Evolutionary conservation across 2,888 invertebrate genomes (phyloP), one percentile per base, ranked within the genome.

Genomic region (Drosophila subquinaria): DNA sequence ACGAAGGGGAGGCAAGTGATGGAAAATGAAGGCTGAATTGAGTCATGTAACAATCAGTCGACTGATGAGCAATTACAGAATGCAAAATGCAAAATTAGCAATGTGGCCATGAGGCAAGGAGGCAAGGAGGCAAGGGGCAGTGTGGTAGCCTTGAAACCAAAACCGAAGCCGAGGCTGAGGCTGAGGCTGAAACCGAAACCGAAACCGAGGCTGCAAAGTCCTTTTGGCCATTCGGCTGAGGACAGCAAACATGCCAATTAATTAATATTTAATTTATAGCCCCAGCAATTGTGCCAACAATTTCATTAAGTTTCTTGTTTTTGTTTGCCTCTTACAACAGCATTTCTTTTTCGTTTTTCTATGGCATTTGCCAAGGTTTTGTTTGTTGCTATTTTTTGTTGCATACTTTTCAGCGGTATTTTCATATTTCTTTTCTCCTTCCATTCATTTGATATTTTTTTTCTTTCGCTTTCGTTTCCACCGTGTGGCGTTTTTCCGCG

Each of bases 221-320:
- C 60, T 33, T 55, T 60, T 51, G 68, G 50, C 48, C 20, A 27
- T 42, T 15, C 33, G 15, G 36, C n/a, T 6, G 11, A 17, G 33
- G 45, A 52, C 33, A 45, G 38, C 73, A 47, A 68, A 55, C 47
- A 47, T 63, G 76, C 56, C 88, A 88, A 83, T 83, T 83, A 83
- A 88, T 88, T 81, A 86, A 83, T 89, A 83, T 88, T 88, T 88
- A 83, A 88, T 87, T 83, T 84, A 88, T 83, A 69, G 71, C 71
- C 60, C 15, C 52, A 61, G 60, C 71, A 79, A 70, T 69, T 83
- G 62, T 50, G 79, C 70, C 57, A 68, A 69, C 56, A 79, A 73
- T 79, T 79, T 61, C 69, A 69, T 65, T 66, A 75, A 50, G 52
- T 65, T 57, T 36, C 59, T 36, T 47, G 38, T 38, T 61, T 33